These are phyloP conservation scores for Endomychus coccineus DNA, from an alignment of 2,888 invertebrate species.

Conservation along the genomic window DNA sequence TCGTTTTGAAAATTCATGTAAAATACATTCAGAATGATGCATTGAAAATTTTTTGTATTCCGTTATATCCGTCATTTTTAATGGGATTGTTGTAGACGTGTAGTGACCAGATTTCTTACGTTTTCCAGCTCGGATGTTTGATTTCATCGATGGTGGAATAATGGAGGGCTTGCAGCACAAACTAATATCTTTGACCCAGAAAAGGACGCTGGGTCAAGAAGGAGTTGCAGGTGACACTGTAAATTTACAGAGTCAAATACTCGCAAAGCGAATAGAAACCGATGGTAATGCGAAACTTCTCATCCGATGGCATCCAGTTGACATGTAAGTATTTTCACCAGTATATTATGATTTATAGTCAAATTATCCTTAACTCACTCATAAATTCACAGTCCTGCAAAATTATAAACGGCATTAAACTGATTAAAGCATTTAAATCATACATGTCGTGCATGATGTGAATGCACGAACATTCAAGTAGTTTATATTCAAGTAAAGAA, in stretches of 20 bases:
- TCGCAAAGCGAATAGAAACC: constrained; percentile 58
- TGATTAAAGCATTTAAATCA: too few relatives aligned
- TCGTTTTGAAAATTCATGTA: too few relatives aligned
- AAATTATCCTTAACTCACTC: neutral
- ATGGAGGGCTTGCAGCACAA: constrained; percentile 89
- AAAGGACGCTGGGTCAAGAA: constrained; percentile 55
- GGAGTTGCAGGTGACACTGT: constrained; percentile 60
- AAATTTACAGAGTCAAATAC: constrained; percentile 61
- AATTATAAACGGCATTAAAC: too few relatives aligned
- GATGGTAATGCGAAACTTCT: constrained; percentile 65
- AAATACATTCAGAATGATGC: too few relatives aligned
- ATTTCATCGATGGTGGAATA: constrained; percentile 86
- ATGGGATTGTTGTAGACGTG: too few relatives aligned
- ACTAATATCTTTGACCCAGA: constrained; percentile 53
- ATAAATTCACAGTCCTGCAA: neutral
- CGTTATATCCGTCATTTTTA: too few relatives aligned
- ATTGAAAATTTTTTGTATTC: too few relatives aligned
- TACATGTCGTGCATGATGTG: too few relatives aligned
- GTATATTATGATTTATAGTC: too few relatives aligned
- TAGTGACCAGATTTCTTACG: too few relatives aligned
- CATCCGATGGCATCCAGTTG: constrained; percentile 69
- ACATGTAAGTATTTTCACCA: constrained; percentile 69
- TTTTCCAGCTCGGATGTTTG: constrained; percentile 80
- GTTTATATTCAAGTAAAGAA: too few relatives aligned
- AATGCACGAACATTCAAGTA: too few relatives aligned